Evolutionary conservation across 1,140 invertebrate species (phyloP).

Genomic region (Drosophila nigrodunni): DNA sequence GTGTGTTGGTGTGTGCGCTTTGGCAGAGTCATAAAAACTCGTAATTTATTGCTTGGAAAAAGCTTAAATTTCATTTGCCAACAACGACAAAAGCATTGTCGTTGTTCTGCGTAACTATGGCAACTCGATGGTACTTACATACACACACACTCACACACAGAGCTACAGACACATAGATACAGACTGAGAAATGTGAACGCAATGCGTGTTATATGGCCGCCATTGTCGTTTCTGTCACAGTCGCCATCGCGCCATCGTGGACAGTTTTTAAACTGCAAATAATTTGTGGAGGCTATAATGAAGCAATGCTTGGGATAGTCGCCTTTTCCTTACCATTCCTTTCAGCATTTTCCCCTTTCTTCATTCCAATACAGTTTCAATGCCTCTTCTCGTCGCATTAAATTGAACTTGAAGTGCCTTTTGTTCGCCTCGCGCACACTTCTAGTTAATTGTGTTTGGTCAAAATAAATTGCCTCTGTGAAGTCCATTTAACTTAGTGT

Average conservation of each 20-base stretch:
- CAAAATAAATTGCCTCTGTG: constrained; percentile 56
- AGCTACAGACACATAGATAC: not conserved
- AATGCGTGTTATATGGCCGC: constrained; percentile 60
- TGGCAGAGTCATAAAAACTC: constrained; percentile 80
- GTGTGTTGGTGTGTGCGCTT: constrained; percentile 45
- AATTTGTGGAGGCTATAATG: constrained; percentile 71
- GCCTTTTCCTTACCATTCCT: constrained; percentile 15
- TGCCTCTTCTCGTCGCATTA: constrained; percentile 13
- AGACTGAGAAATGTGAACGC: constrained; percentile 39
- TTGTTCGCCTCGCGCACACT: constrained; percentile 54
- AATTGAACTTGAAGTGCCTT: constrained; percentile 68
- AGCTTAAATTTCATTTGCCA: constrained; percentile 83
- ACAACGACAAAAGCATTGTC: constrained; percentile 73
- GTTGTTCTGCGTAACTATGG: constrained; percentile 62
- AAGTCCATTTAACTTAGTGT: constrained; percentile 72
- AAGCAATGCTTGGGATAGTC: constrained; percentile 60
- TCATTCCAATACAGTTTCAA: not conserved
- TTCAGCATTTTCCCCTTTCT: not conserved
- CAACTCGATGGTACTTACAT: constrained; percentile 43
- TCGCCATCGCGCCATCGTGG: constrained; percentile 9
- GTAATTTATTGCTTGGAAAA: constrained; percentile 83
- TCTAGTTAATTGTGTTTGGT: constrained; percentile 68
- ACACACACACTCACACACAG: constrained; percentile 5
- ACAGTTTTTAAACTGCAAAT: constrained; percentile 70
- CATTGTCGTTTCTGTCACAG: constrained; percentile 48